Evolutionary conservation across 2,888 invertebrate species (phyloP).

Genomic region (Drosophila koepferae): DNA sequence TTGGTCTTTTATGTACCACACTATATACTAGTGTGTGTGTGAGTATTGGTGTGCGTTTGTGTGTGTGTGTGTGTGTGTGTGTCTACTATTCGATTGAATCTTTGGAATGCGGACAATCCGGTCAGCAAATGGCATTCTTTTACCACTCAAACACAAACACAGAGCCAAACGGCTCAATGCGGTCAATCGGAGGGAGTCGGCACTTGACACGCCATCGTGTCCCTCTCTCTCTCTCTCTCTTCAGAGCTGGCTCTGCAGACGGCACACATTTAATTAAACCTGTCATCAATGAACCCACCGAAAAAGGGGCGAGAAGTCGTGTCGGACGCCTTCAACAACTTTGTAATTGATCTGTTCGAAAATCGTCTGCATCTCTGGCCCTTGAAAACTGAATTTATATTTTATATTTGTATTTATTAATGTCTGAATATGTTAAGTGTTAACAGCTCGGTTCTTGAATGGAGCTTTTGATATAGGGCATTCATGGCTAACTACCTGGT

Average conservation of each 20-base stretch:
- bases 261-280: slow-evolving; percentile 49
- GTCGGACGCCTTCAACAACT: slow-evolving; percentile 9
- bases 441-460: background rate
- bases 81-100: slow-evolving; percentile 74
- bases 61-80: slow-evolving; percentile 30
- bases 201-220: slow-evolving; percentile 61
- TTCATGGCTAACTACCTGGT: background rate
- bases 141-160: slow-evolving; percentile 45
- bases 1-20: slow-evolving; percentile 72
- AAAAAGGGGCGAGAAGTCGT: slow-evolving; percentile 22
- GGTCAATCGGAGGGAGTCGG: slow-evolving; percentile 61
- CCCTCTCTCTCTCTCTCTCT: background rate
- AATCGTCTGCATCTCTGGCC: slow-evolving; percentile 10
- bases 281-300: slow-evolving; percentile 39
- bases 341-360: slow-evolving; percentile 28
- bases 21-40: slow-evolving; percentile 27
- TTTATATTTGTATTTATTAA: background rate
- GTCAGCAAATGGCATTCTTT: slow-evolving; percentile 82
- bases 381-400: background rate
- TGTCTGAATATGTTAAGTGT: background rate
- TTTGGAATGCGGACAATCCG: slow-evolving; percentile 83
- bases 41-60: slow-evolving; percentile 16
- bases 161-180: slow-evolving; percentile 63
- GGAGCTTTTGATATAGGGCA: background rate
- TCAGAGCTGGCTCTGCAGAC: slow-evolving; percentile 14